Evolutionary conservation across 2,113 vertebrate genomes (phyloP), one percentile per base, ranked within the genome.

Genomic region (Chrysochloris asiatica): DNA sequence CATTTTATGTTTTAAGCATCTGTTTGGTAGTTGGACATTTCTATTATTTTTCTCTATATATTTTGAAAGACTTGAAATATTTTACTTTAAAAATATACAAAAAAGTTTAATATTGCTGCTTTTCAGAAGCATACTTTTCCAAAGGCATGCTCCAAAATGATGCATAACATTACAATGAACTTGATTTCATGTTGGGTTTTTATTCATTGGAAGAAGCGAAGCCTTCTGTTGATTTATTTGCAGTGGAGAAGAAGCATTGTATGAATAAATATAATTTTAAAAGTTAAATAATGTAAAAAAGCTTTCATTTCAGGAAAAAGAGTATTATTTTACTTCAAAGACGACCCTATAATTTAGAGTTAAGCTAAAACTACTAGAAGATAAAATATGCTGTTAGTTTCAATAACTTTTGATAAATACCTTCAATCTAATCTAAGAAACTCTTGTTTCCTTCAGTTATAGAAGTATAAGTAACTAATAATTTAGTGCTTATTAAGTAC

Each of bases 381-480:
- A 26, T 41, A 81, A 87, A 72, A 79, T 88, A 19, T 88, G 54
- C 22, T 54, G 9, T 65, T 67, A 22, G 28, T 87, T 72, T 80
- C 50, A 81, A 1, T 72, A 90, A 88, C 54, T 54, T 17, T 72
- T 89, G 56, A 47, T 77, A 88, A 91, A 77, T 83, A 63, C 28
- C 69, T 75, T 1, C 17, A 92, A 24, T 83, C 78, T 92, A 43
- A 65, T 59, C 28, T 30, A 86, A 93, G 65, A 75, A 56, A 78
- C 56, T 14, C 6, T 75, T 77, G 85, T 33, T 30, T 91, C 81
- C 21, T 81, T 5, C 16, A 78, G 36, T 43, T 82, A 47, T 67
- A 47, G 14, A 78, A 50, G 14, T 45, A 78, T 33, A 83, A 86
- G 72, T 88, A 77, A 79, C 59, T 67, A 90, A 69, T 36, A 41